Conservation (phyloP, 2,797 vertebrate species). For the Pangasius macronema region DNA sequence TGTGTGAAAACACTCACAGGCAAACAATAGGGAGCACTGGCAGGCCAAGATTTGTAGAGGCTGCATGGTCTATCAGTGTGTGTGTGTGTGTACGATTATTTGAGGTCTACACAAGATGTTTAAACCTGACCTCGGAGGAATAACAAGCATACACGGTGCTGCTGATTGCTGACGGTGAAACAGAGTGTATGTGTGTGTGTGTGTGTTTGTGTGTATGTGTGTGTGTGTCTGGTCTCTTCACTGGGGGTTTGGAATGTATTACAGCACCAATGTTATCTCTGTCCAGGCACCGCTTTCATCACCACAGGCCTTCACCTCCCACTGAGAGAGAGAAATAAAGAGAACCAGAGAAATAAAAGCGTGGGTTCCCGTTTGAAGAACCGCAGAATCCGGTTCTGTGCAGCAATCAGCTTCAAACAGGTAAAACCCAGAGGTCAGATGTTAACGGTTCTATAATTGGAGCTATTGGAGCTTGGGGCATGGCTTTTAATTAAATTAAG, state of each 20-base stretch:
- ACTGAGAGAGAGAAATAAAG: slow-evolving; percentile 42
- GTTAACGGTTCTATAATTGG: background rate
- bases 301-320: slow-evolving; percentile 26
- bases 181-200: slow-evolving; percentile 6
- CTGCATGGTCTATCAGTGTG: slow-evolving; percentile 51
- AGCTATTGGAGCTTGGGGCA: background rate
- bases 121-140: slow-evolving; percentile 48
- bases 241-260: slow-evolving; percentile 36
- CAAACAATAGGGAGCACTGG: slow-evolving; percentile 79
- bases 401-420: background rate
- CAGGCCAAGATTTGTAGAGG: slow-evolving; percentile 76
- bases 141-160: slow-evolving; percentile 5
- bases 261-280: slow-evolving; percentile 40
- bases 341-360: slow-evolving; percentile 34
- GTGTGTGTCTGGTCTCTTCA: slow-evolving; percentile 13
- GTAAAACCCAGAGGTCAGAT: background rate
- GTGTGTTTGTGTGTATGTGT: slow-evolving; percentile 21
- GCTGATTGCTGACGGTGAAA: slow-evolving; percentile 22
- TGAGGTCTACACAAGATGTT: slow-evolving; percentile 42
- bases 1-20: slow-evolving; percentile 76
- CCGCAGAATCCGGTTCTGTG: background rate
- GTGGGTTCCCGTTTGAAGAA: background rate
- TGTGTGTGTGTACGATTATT: slow-evolving; percentile 64
- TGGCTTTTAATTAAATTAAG: background rate
- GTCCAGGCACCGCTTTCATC: slow-evolving; percentile 39